Percentiles rank a stretch among this genome's conserved stretches.
phyloP scores from a whole-genome alignment of 2,797 vertebrate genomes.

The Chloroceryle inda region DNA sequence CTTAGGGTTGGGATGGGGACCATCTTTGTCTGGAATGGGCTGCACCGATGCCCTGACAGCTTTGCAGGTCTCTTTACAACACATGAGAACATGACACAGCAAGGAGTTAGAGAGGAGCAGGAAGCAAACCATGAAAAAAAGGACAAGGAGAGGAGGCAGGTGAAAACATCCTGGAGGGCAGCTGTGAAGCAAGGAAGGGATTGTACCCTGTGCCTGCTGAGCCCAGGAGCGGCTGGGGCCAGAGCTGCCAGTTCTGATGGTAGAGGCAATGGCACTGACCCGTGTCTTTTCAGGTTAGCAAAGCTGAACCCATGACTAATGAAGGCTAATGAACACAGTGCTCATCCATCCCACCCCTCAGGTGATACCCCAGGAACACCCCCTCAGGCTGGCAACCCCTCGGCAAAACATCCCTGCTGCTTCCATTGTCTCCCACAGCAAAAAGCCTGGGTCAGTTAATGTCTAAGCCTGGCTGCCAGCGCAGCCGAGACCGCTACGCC shows the following conservation, averaged over 20 bases:
- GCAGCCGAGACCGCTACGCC: not conserved
- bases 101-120: not conserved
- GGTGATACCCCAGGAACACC: not conserved
- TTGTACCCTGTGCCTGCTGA: fast-evolving
- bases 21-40: not conserved
- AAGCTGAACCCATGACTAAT: fast-evolving
- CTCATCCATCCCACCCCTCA: fast-evolving
- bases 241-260: not conserved
- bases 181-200: not conserved
- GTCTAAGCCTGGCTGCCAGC: not conserved
- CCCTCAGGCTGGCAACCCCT: not conserved
- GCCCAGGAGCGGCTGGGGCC: not conserved
- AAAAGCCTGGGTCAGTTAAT: not conserved
- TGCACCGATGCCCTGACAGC: fast-evolving
- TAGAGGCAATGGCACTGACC: not conserved
- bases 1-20: not conserved
- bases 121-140: not conserved
- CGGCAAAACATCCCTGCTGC: not conserved
- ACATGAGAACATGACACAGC: fast-evolving
- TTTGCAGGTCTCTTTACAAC: not conserved
- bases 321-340: fast-evolving
- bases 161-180: not conserved
- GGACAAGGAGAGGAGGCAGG: not conserved
- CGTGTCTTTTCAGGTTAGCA: fast-evolving
- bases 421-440: not conserved